Evolutionary conservation across 2,888 invertebrate species (phyloP).

Genomic region (Cybosia mesomella): DNA sequence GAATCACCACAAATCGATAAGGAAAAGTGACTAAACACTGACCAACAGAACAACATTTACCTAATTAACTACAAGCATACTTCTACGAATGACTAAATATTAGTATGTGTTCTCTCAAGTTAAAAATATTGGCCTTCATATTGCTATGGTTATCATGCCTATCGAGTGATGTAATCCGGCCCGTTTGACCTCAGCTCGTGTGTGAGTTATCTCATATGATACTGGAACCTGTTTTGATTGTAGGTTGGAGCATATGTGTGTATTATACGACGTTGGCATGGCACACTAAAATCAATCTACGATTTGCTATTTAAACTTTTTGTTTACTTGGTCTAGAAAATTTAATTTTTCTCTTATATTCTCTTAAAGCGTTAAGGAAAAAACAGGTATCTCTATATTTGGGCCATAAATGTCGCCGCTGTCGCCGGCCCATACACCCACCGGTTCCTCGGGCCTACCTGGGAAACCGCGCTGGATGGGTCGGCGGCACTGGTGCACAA

Average conservation of each 20-base stretch:
- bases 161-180: slow-evolving; percentile 67
- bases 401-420: no score
- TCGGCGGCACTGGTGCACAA: no score
- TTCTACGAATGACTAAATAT: not conserved
- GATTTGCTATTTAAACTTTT: not conserved
- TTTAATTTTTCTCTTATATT: no score
- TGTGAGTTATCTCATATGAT: slow-evolving; percentile 61
- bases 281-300: slow-evolving; percentile 6
- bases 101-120: slow-evolving; percentile 4
- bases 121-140: slow-evolving; percentile 26
- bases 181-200: slow-evolving; percentile 64
- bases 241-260: slow-evolving; percentile 44
- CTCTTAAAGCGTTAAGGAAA: not conserved
- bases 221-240: slow-evolving; percentile 68
- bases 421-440: no score
- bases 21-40: not conserved
- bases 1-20: not conserved
- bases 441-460: no score
- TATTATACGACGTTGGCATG: slow-evolving; percentile 6
- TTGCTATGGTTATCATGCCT: slow-evolving; percentile 54
- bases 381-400: no score
- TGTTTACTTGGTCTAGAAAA: not conserved
- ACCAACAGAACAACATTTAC: not conserved
- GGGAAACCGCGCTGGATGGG: no score
- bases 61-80: not conserved